A percentile compares a stretch with the other conserved stretches of the same genome.
Conservation (phyloP, 2,113 vertebrate genomes). For the Podilymbus podiceps region DNA sequence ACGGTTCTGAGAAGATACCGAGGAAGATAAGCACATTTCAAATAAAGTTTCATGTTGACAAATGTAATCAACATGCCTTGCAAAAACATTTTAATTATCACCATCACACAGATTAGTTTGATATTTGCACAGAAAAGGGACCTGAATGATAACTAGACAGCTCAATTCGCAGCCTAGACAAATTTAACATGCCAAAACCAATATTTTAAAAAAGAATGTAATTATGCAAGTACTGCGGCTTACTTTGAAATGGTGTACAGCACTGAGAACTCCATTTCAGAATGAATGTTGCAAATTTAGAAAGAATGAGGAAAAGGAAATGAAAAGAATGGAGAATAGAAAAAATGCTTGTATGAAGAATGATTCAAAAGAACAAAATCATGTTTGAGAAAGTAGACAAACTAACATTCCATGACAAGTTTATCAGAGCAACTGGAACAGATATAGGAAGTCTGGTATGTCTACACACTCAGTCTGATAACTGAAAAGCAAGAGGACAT, state of each 20-base stretch:
- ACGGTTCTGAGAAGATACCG: background rate
- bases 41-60: background rate
- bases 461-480: background rate
- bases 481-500: background rate
- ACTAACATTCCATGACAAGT: background rate
- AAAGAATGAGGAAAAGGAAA: background rate
- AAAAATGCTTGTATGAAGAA: background rate
- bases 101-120: background rate
- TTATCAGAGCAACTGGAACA: background rate
- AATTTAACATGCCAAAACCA: background rate
- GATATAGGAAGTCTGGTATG: background rate
- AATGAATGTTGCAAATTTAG: background rate
- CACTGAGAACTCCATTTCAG: background rate
- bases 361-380: background rate
- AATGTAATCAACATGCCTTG: background rate
- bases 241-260: fast-evolving
- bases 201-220: background rate
- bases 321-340: background rate
- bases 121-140: background rate
- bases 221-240: background rate
- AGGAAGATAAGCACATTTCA: background rate
- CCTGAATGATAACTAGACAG: background rate
- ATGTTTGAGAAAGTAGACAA: background rate
- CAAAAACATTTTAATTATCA: background rate
- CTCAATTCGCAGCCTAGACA: background rate